phyloP scores from a whole-genome alignment of 1,140 invertebrate species.

The Pseudomyrmex concolor region DNA sequence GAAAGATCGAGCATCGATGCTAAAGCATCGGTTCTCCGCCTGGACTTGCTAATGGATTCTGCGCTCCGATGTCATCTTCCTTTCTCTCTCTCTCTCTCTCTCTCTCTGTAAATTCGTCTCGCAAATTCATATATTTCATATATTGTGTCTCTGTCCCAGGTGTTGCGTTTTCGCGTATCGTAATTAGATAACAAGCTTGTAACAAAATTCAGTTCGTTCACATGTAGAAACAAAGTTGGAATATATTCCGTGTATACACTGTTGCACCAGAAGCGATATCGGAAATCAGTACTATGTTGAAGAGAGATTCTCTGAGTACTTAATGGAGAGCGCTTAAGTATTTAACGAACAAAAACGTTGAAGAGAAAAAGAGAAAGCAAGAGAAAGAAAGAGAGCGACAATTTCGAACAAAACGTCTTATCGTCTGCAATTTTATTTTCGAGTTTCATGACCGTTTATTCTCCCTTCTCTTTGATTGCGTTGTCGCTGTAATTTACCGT shows the following conservation, averaged over 20 bases:
- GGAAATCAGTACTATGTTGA: not conserved
- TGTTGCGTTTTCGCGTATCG: constrained; percentile 23
- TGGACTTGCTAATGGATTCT: constrained; percentile 74
- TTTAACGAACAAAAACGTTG: not conserved
- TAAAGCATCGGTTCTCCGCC: constrained; percentile 61
- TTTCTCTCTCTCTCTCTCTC: constrained; percentile 18
- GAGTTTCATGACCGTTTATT: constrained; percentile 30
- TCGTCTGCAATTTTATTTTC: constrained; percentile 30
- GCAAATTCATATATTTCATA: constrained; percentile 54
- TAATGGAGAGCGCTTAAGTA: constrained; percentile 35
- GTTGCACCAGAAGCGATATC: not conserved
- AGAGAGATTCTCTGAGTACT: not conserved
- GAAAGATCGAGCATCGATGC: constrained; percentile 75
- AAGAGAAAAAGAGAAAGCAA: not conserved
- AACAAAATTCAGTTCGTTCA: not conserved
- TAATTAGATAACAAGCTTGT: constrained; percentile 50
- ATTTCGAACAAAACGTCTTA: not conserved
- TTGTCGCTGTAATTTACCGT: constrained; percentile 34
- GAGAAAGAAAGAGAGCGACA: too few relatives aligned
- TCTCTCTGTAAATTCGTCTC: constrained; percentile 6
- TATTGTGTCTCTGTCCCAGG: constrained; percentile 40
- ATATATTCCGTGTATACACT: not conserved
- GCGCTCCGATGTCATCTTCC: constrained; percentile 72
- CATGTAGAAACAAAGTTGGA: not conserved
- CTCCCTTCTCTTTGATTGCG: constrained; percentile 16